Evolutionary conservation across 2,888 invertebrate genomes (phyloP).

Genomic region (Microctonus aethiopoides): DNA sequence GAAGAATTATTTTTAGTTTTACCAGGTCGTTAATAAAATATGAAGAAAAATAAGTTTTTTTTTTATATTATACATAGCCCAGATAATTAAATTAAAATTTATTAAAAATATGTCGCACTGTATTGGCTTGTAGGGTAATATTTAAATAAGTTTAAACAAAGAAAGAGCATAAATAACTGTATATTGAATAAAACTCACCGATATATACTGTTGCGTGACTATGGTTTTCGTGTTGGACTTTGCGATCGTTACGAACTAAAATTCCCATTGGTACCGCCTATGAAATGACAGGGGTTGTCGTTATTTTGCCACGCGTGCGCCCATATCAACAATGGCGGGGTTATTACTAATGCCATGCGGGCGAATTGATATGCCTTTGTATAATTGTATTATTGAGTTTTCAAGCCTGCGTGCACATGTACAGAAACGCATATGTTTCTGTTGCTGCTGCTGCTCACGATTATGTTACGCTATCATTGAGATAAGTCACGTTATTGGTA

Average conservation of each 20-base stretch:
- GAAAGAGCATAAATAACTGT: background rate
- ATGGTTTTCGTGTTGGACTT: background rate
- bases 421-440: background rate
- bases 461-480: background rate
- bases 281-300: slow-evolving; percentile 18
- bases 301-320: background rate
- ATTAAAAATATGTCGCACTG: background rate
- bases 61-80: background rate
- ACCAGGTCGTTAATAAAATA: too few species aligned
- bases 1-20: background rate
- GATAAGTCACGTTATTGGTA: slow-evolving; percentile 12
- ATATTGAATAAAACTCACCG: background rate
- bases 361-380: slow-evolving; percentile 10
- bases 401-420: background rate
- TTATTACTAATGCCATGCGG: slow-evolving; percentile 17
- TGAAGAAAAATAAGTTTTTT: too few species aligned
- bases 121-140: background rate
- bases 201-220: background rate
- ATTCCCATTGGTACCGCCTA: slow-evolving; percentile 3
- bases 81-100: background rate
- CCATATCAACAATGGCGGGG: slow-evolving; percentile 3
- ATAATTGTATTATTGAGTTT: slow-evolving; percentile 6
- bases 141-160: background rate
- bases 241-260: background rate
- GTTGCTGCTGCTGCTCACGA: background rate